phyloP scores from a whole-genome alignment of 2,113 vertebrate species.

The Siniperca knerii region DNA sequence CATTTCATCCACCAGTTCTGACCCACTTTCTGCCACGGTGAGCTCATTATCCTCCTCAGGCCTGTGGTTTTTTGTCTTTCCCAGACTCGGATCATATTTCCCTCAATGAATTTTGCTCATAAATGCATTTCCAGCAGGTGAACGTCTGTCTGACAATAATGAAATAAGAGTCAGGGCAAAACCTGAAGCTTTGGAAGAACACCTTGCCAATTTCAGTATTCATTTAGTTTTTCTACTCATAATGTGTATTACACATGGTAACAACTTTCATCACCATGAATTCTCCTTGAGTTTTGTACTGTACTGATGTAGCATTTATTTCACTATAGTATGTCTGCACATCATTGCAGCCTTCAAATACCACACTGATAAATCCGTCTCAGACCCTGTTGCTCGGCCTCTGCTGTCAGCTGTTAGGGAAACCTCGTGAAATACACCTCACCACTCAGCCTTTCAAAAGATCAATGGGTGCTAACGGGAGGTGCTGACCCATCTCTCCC shows the following conservation, averaged over 20 bases:
- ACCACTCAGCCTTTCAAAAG: slow-evolving; percentile 3
- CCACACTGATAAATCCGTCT: neutral
- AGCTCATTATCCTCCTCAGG: slow-evolving; percentile 21
- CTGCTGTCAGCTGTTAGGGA: neutral
- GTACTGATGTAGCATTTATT: neutral
- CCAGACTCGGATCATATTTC: slow-evolving; percentile 23
- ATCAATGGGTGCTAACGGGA: neutral
- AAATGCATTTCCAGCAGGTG: slow-evolving; percentile 33
- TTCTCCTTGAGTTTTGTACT: neutral
- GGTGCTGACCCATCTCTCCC: slow-evolving; percentile 9
- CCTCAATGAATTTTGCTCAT: neutral
- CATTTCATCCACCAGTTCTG: neutral
- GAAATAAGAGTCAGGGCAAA: neutral
- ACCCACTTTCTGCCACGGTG: slow-evolving; percentile 35
- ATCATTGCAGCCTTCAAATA: neutral
- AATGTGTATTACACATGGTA: neutral
- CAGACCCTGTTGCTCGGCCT: neutral
- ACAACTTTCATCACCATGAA: neutral
- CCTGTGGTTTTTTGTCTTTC: neutral
- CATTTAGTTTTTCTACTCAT: neutral
- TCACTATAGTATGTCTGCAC: neutral
- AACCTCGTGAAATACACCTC: neutral
- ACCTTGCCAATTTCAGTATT: neutral
- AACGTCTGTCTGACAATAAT: neutral
- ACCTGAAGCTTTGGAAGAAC: neutral